Conservation (phyloP, 2,797 vertebrate genomes). For the Malacoctenus gilli region DNA sequence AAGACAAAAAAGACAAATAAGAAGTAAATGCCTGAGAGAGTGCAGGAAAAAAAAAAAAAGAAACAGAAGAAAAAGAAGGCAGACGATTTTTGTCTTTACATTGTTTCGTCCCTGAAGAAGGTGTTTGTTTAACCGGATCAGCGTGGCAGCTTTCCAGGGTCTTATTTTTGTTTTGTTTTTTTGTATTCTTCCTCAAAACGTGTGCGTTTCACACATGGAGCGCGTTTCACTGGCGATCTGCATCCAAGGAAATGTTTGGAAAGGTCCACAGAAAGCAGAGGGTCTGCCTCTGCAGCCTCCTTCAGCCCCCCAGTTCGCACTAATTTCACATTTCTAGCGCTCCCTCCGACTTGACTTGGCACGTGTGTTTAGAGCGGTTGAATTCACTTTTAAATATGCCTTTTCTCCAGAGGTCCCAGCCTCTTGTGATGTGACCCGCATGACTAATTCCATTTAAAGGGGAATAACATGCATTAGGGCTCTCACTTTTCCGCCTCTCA, state of each 20-base stretch:
- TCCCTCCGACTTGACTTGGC: slow-evolving; percentile 46
- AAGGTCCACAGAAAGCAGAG: not conserved
- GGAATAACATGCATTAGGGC: slow-evolving; percentile 75
- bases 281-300: slow-evolving; percentile 6
- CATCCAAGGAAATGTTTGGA: not conserved
- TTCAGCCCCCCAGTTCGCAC: slow-evolving; percentile 26
- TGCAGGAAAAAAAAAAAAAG: slow-evolving; percentile 7
- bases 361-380: slow-evolving; percentile 54
- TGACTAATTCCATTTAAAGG: slow-evolving; percentile 81
- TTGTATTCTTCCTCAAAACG: slow-evolving; percentile 1
- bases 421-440: slow-evolving; percentile 76
- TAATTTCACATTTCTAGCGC: slow-evolving; percentile 39
- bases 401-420: slow-evolving; percentile 73
- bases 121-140: slow-evolving; percentile 1
- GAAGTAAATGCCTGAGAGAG: slow-evolving; percentile 14
- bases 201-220: not conserved
- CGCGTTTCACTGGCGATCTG: slow-evolving; percentile 7
- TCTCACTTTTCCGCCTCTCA: slow-evolving; percentile 64
- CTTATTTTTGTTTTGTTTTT: not conserved
- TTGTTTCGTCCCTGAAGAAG: not conserved
- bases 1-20: not conserved
- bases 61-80: not conserved
- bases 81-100: not conserved
- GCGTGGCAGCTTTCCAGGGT: no score
- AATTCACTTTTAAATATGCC: slow-evolving; percentile 78